Evolutionary conservation across 2,888 invertebrate species (phyloP), one percentile per base, ranked within the genome.

Genomic region (Temnothorax rugatulus): DNA sequence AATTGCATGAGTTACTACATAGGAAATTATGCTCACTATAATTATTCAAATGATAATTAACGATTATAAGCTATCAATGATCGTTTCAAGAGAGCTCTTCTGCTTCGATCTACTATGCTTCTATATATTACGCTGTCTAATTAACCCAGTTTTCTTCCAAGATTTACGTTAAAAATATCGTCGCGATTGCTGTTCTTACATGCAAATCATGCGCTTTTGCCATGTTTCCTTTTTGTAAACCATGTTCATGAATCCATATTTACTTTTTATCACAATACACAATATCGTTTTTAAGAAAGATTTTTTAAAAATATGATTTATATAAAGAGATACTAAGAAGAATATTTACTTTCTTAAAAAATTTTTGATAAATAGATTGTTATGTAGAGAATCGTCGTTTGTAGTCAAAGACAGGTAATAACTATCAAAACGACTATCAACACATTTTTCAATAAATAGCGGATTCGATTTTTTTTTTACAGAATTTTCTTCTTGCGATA

Each of bases 91-190:
- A 21, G 2, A 29, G 47, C 7, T 25, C 21, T 54, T 52, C 13
- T 34, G 44, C n/a, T 38, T 34, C n/a, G 21, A 44, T 50, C 9
- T 34, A 52, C 47, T 34, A 25, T 34, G 18, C 47, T 66, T 66
- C 34, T 68, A 41, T n/a, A n/a, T n/a, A n/a, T 68, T n/a, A 41
- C 63, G 64, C 71, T 21, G 9, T 68, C 29, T 71, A 76, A 76
- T 84, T 64, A 74, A 29, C 21, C 57, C 44, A 13, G 29, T 82
- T 84, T 76, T 84, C 52, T 87, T 77, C 75, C 68, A 82, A 86
- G 81, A 83, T 83, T 76, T 68, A 84, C 84, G 76, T 86, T 86
- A 88, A 86, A 84, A 85, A 90, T 83, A 86, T 85, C 71, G 85
- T 84, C 75, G 77, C 79, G 83, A 69, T 76, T 66, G 41, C 34